Evolutionary conservation across 2,113 vertebrate species (phyloP).

Genomic region (Isichthys henryi): DNA sequence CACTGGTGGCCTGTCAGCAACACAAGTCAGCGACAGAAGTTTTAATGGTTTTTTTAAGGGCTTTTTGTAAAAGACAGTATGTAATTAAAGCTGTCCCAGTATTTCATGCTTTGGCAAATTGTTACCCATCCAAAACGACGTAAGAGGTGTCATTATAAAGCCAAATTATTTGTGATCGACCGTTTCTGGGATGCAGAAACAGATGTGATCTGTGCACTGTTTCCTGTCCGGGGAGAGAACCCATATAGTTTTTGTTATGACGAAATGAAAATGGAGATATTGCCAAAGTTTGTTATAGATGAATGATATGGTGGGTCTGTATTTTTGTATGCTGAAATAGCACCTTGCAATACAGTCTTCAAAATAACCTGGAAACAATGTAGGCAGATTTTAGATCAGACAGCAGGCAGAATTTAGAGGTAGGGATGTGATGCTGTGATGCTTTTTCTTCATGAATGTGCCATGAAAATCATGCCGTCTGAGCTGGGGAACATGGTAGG

Average conservation of each 20-base stretch:
- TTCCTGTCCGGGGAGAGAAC: not conserved
- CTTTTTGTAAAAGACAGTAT: not conserved
- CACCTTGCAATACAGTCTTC: not conserved
- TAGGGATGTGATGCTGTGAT: not conserved
- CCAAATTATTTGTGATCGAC: not conserved
- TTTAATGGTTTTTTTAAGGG: not conserved
- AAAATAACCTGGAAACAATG: not conserved
- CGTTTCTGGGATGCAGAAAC: not conserved
- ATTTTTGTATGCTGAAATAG: not conserved
- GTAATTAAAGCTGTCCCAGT: not conserved
- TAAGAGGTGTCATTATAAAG: not conserved
- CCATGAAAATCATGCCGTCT: not conserved
- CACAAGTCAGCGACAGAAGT: not conserved
- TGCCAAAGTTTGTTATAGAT: not conserved
- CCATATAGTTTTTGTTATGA: not conserved
- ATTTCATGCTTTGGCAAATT: not conserved
- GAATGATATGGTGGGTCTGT: not conserved
- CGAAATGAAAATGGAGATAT: not conserved
- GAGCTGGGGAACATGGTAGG: not conserved
- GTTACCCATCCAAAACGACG: not conserved
- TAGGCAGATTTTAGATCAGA: not conserved
- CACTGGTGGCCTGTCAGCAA: not conserved
- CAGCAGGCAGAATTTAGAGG: not conserved
- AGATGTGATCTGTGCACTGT: not conserved
- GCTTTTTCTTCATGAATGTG: not conserved